phyloP scores from a whole-genome alignment of 2,113 vertebrate genomes.

The Ancistrus triradiatus region DNA sequence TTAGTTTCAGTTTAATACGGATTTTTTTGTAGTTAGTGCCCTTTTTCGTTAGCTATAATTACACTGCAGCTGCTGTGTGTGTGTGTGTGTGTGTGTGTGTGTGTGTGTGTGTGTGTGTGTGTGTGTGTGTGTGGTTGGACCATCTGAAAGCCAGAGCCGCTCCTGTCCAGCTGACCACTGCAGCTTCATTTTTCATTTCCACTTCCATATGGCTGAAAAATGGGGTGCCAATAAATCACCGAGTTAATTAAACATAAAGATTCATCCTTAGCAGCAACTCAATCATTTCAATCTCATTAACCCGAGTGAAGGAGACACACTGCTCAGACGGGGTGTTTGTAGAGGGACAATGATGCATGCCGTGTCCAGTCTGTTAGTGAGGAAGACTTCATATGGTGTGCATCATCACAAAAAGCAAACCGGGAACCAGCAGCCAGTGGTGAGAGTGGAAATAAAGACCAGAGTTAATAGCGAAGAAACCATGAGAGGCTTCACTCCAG shows the following conservation, averaged over 20 bases:
- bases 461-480: too few species aligned
- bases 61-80: too few species aligned
- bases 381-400: too few species aligned
- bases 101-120: neutral
- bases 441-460: too few species aligned
- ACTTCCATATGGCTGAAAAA: slow-evolving; percentile 11
- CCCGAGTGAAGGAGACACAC: slow-evolving; percentile 38
- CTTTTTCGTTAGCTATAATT: too few species aligned
- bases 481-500: too few species aligned
- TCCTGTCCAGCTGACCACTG: slow-evolving; percentile 21
- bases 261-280: slow-evolving; percentile 30
- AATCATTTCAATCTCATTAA: slow-evolving; percentile 40
- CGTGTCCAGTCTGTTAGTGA: neutral
- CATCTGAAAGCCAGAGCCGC: neutral
- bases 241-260: slow-evolving; percentile 42
- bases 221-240: slow-evolving; percentile 32
- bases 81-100: neutral
- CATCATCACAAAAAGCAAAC: too few species aligned
- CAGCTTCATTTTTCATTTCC: slow-evolving; percentile 28
- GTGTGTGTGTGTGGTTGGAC: neutral
- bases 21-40: too few species aligned
- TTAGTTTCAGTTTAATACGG: too few species aligned
- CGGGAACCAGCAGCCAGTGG: too few species aligned
- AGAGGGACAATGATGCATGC: too few species aligned
- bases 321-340: neutral